These are phyloP conservation scores for Drosophila subquinaria DNA, from an alignment of 2,888 invertebrate genomes.

Conservation along the genomic window DNA sequence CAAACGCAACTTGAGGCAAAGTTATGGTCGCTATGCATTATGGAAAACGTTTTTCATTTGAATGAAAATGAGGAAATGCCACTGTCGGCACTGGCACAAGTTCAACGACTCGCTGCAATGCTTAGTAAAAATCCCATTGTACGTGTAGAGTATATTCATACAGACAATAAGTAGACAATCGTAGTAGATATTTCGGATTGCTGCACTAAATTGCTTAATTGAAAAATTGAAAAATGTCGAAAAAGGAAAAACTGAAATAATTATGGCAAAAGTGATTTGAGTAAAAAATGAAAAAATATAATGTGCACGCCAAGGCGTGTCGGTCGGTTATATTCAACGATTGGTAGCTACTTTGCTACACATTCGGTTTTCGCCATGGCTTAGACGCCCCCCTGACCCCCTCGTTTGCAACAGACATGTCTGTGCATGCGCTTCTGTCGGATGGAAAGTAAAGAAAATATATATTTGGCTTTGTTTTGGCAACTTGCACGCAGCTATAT, in stretches of 20 bases:
- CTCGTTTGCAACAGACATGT: constrained; percentile 1
- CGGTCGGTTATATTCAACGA: constrained; percentile 31
- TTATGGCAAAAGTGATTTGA: constrained; percentile 67
- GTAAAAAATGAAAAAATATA: constrained; percentile 46
- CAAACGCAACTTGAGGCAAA: constrained; percentile 27
- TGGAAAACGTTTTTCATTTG: constrained; percentile 63
- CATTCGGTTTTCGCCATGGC: constrained; percentile 36
- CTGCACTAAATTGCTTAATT: constrained; percentile 73
- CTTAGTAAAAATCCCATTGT: constrained; percentile 20
- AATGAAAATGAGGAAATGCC: constrained; percentile 73
- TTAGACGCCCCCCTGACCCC: not conserved
- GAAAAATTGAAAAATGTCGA: constrained; percentile 64
- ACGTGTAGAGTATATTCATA: not conserved
- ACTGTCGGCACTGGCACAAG: constrained; percentile 55
- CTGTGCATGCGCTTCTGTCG: constrained; percentile 12
- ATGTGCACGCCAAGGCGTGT: constrained; percentile 59
- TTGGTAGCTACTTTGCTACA: constrained; percentile 29
- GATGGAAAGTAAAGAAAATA: constrained; percentile 14
- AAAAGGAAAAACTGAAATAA: constrained; percentile 56
- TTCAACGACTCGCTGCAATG: constrained; percentile 63
- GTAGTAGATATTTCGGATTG: constrained; percentile 30
- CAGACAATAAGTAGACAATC: constrained; percentile 7
- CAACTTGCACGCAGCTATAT: constrained; percentile 29
- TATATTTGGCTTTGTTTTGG: constrained; percentile 9
- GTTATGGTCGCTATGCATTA: constrained; percentile 37